A percentile compares a stretch with the other conserved stretches of the same genome.
phyloP scores from a whole-genome alignment of 30 jellyfish, hydroid and myxozoan genomes.

The Hydractinia echinata region DNA sequence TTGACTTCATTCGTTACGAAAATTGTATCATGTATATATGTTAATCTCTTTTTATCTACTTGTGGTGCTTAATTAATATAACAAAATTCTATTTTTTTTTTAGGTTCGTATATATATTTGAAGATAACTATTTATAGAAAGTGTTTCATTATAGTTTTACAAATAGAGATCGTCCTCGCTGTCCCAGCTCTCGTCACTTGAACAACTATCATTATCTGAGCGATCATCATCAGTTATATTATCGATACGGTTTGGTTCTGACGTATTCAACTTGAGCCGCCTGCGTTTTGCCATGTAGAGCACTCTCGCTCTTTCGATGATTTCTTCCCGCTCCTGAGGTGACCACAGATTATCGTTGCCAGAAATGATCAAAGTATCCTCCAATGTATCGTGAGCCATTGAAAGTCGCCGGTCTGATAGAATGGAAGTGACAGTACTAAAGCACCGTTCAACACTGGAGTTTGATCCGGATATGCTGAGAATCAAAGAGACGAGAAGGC shows the following conservation, averaged over 20 bases:
- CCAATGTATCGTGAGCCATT: slow-evolving; percentile 13
- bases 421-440: slow-evolving; percentile 37
- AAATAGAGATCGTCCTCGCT: slow-evolving; percentile 9
- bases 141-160: no score
- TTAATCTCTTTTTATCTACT: no score
- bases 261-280: not conserved
- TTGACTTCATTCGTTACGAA: no score
- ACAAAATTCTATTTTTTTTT: no score
- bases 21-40: no score
- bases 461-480: slow-evolving; percentile 12
- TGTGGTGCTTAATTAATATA: no score
- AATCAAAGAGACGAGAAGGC: slow-evolving; percentile 9
- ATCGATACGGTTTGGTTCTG: not conserved
- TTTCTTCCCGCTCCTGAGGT: slow-evolving; percentile 1
- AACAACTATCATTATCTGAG: not conserved
- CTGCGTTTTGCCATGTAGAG: slow-evolving; percentile 7
- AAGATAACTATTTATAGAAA: no score
- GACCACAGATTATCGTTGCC: slow-evolving; percentile 43
- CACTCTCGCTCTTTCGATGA: slow-evolving; percentile 7
- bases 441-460: slow-evolving; percentile 51
- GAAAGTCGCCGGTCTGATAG: slow-evolving; percentile 41
- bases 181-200: slow-evolving; percentile 10
- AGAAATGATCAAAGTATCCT: slow-evolving; percentile 7
- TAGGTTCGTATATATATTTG: no score
- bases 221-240: not conserved